phyloP scores from a whole-genome alignment of 2,888 invertebrate genomes.

The Nematopogon swammerdamellus region DNA sequence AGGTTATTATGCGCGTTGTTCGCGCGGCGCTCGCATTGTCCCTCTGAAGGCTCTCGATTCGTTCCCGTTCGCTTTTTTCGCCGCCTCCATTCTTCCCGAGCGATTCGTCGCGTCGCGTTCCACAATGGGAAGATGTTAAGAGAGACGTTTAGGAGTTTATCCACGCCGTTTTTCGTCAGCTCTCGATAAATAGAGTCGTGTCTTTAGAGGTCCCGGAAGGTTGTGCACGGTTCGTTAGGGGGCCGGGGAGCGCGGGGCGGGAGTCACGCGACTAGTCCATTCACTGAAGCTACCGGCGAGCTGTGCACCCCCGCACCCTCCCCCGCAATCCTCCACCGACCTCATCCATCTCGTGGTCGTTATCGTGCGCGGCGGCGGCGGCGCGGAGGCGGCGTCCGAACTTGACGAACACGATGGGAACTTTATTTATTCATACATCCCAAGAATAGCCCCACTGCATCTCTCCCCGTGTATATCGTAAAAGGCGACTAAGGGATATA shows the following conservation, averaged over 20 bases:
- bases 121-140: conserved; percentile 49
- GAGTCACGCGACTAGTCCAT: too few relatives aligned
- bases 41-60: conserved; percentile 40
- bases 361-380: too few relatives aligned
- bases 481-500: too few relatives aligned
- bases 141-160: conserved; percentile 56
- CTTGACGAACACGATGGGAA: too few relatives aligned
- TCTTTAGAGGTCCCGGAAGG: conserved; percentile 49
- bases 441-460: too few relatives aligned
- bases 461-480: too few relatives aligned
- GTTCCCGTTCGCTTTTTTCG: conserved; percentile 41
- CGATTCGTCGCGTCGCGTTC: conserved; percentile 42
- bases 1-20: conserved; percentile 14
- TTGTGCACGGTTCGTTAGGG: conserved; percentile 43
- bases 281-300: too few relatives aligned
- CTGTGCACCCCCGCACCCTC: too few relatives aligned
- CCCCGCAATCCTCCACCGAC: too few relatives aligned
- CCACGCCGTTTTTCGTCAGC: conserved; percentile 52
- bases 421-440: too few relatives aligned
- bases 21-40: conserved; percentile 43
- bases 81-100: conserved; percentile 30
- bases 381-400: too few relatives aligned
- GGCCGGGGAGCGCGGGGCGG: background rate
- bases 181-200: conserved; percentile 51
- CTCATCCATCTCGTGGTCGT: too few relatives aligned